These are phyloP conservation scores for Romanogobio albipinnatus DNA, from an alignment of 2,113 vertebrate species.

Conservation along the genomic window DNA sequence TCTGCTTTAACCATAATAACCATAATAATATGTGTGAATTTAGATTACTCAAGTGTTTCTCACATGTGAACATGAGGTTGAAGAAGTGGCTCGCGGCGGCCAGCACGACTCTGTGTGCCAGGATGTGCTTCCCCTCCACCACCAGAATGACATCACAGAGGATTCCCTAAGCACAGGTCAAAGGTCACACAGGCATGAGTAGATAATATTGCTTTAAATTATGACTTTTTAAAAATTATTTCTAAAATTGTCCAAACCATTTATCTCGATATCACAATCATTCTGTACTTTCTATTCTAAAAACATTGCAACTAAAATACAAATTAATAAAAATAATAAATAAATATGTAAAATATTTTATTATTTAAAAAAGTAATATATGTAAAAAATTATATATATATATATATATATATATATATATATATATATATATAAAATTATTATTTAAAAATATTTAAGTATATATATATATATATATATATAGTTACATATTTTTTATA, in stretches of 20 bases:
- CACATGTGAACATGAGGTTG: conserved; percentile 98
- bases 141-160: conserved; percentile 94
- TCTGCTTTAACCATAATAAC: too few relatives aligned
- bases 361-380: not conserved
- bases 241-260: not conserved
- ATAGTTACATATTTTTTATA: too few relatives aligned
- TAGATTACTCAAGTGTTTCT: conserved; percentile 62
- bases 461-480: too few relatives aligned
- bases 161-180: conserved; percentile 79
- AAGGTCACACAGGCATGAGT: not conserved
- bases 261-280: not conserved
- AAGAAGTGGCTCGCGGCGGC: conserved; percentile 96
- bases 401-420: too few relatives aligned
- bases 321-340: not conserved
- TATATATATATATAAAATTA: too few relatives aligned
- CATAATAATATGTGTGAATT: too few relatives aligned
- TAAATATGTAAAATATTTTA: not conserved
- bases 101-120: conserved; percentile 92
- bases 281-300: not conserved
- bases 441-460: too few relatives aligned
- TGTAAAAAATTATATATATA: too few relatives aligned
- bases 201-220: not conserved
- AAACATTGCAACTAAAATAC: not conserved
- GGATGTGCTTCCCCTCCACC: conserved; percentile 93
- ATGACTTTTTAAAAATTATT: too few relatives aligned